These are phyloP conservation scores for Eidolon helvum DNA, from an alignment of 2,113 vertebrate species.

Conservation along the genomic window DNA sequence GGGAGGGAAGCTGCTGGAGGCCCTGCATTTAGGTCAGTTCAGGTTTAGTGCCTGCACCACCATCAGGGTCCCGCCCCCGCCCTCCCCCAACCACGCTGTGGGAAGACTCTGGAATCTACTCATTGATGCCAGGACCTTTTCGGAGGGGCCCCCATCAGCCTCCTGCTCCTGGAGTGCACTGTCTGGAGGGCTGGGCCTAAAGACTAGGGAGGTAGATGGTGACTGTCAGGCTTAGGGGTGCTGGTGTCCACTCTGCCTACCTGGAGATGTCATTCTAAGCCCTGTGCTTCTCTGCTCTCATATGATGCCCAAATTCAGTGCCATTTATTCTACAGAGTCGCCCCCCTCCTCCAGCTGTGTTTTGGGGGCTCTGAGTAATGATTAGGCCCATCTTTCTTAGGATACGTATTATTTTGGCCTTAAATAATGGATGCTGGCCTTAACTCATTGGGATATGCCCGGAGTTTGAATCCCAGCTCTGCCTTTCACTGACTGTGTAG, in stretches of 20 bases:
- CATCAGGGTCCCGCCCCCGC: too few species aligned
- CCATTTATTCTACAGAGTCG: not conserved
- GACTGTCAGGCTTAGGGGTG: not conserved
- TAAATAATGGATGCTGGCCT: not conserved
- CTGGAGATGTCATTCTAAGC: not conserved
- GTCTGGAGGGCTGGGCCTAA: not conserved
- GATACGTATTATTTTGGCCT: not conserved
- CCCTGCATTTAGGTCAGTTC: too few species aligned
- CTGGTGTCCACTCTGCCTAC: not conserved
- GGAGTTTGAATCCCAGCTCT: not conserved
- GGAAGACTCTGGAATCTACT: not conserved
- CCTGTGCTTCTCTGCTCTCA: not conserved
- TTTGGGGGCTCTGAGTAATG: not conserved
- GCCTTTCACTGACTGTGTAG: not conserved
- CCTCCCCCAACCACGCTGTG: too few species aligned
- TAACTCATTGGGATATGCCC: not conserved
- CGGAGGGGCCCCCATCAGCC: not conserved
- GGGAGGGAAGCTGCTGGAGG: too few species aligned
- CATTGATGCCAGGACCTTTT: not conserved
- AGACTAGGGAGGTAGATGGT: not conserved
- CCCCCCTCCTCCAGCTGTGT: accelerated
- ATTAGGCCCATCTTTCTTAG: not conserved
- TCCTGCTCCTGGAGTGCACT: not conserved
- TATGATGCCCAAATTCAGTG: not conserved
- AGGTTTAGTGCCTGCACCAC: too few species aligned